A percentile compares a stretch with the other conserved stretches of the same genome.
phyloP scores from a whole-genome alignment of 53 echinoderm and acorn worm genomes.

The Apostichopus leukothele region DNA sequence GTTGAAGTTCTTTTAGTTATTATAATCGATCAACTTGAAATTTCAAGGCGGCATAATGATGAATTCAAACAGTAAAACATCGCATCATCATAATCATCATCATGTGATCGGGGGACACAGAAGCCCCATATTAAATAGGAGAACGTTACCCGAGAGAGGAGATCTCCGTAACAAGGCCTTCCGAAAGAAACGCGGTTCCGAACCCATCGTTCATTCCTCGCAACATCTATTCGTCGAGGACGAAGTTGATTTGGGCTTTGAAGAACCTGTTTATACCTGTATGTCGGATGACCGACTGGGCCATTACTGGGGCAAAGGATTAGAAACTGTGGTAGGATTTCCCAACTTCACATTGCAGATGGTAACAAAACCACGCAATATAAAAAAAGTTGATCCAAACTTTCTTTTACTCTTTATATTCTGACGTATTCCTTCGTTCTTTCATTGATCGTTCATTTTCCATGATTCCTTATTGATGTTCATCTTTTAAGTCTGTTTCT shows the following conservation, averaged over 20 bases:
- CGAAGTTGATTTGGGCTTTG: neutral
- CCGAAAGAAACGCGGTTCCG: conserved; percentile 5
- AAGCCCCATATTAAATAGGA: conserved; percentile 16
- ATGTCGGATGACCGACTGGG: neutral
- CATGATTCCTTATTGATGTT: too few species aligned
- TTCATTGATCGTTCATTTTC: too few species aligned
- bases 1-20: too few species aligned
- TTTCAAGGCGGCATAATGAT: too few species aligned
- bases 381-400: too few species aligned
- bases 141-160: conserved; percentile 18
- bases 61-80: neutral
- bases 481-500: too few species aligned
- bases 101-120: neutral
- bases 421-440: too few species aligned
- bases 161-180: neutral
- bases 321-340: conserved; percentile 5
- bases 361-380: too few species aligned
- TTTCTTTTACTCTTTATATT: too few species aligned
- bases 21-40: too few species aligned
- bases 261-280: neutral
- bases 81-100: neutral
- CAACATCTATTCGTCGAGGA: neutral
- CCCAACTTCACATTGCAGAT: too few species aligned
- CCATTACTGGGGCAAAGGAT: conserved; percentile 38
- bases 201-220: neutral